Evolutionary conservation across 2,113 vertebrate genomes (phyloP).

Genomic region (Myotis davidii): DNA sequence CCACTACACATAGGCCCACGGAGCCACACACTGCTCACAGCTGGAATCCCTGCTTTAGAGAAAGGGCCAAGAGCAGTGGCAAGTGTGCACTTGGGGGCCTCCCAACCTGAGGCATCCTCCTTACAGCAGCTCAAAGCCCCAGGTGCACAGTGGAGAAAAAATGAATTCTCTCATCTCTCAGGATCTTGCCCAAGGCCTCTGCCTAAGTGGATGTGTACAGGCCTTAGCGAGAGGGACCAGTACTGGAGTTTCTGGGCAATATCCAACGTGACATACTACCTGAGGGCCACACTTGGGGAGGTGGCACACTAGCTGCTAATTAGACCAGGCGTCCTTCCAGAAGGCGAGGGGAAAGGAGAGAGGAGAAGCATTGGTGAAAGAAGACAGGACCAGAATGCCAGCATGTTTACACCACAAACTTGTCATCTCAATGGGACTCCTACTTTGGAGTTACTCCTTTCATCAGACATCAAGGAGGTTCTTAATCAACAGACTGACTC

Average conservation of each 20-base stretch:
- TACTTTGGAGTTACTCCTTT: accelerated
- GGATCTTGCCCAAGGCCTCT: not conserved
- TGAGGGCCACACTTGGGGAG: too few relatives aligned
- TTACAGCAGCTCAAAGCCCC: not conserved
- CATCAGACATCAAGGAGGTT: not conserved
- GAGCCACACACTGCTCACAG: not conserved
- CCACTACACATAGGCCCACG: not conserved
- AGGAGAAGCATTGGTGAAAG: too few relatives aligned
- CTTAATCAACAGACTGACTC: accelerated
- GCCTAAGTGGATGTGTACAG: not conserved
- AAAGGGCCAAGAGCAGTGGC: not conserved
- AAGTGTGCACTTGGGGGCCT: accelerated
- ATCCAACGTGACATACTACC: not conserved
- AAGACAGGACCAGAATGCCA: not conserved
- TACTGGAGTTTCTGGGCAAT: accelerated
- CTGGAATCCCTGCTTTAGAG: not conserved
- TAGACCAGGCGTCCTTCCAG: too few relatives aligned
- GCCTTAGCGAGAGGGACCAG: not conserved
- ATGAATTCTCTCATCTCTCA: too few relatives aligned
- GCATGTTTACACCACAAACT: accelerated
- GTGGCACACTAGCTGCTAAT: too few relatives aligned
- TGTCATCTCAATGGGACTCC: too few relatives aligned
- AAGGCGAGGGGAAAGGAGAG: accelerated
- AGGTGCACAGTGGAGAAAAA: not conserved
- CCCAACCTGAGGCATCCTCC: not conserved